These are phyloP conservation scores for Aegithalos caudatus DNA, from an alignment of 2,113 vertebrate species.

Conservation along the genomic window DNA sequence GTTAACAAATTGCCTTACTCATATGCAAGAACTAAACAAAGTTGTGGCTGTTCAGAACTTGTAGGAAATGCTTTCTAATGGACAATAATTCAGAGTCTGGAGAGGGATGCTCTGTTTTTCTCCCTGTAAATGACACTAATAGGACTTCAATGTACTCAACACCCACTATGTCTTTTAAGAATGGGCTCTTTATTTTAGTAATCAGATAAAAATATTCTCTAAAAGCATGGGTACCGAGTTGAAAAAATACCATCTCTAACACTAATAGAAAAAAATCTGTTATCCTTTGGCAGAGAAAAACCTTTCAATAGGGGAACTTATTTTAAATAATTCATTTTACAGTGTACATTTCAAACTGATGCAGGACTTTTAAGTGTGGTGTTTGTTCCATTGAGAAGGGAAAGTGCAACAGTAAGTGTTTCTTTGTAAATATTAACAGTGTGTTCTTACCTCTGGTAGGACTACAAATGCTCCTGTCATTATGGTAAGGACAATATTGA, in stretches of 20 bases:
- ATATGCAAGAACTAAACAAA: not conserved
- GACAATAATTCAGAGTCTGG: not conserved
- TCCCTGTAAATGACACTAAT: not conserved
- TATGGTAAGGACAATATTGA: slow-evolving; percentile 92
- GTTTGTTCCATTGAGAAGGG: not conserved
- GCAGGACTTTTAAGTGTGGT: not conserved
- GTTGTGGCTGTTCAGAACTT: not conserved
- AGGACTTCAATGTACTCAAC: not conserved
- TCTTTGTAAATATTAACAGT: not conserved
- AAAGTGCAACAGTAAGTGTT: not conserved
- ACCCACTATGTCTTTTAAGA: not conserved
- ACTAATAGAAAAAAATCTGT: not conserved
- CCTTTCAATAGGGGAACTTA: not conserved
- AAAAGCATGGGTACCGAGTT: not conserved
- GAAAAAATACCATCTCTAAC: not conserved
- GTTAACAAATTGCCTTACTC: not conserved
- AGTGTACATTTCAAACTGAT: not conserved
- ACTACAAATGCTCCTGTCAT: slow-evolving; percentile 97
- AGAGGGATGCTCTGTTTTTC: not conserved
- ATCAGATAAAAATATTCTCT: not conserved
- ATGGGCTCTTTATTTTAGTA: not conserved
- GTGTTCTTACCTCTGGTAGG: slow-evolving; percentile 88
- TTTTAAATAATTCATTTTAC: slow-evolving; percentile 17
- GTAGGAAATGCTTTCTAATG: not conserved
- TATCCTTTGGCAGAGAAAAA: not conserved